phyloP scores from a whole-genome alignment of 2,888 invertebrate genomes.

The Latheticus oryzae region DNA sequence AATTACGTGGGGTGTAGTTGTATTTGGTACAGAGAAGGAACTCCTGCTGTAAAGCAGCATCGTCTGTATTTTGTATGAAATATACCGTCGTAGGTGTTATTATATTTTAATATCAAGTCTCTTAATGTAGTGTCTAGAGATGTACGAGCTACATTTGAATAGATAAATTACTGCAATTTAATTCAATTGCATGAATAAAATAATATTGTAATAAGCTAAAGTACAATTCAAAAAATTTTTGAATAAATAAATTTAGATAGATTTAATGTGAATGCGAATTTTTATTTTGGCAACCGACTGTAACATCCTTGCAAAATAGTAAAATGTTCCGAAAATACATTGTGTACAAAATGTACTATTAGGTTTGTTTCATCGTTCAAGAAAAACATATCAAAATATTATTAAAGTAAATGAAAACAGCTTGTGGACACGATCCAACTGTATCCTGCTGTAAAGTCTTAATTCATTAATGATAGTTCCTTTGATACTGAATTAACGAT shows the following conservation, averaged over 20 bases:
- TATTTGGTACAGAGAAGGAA: conserved; percentile 34
- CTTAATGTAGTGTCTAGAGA: conserved; percentile 55
- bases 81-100: conserved; percentile 58
- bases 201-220: conserved; percentile 36
- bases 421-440: conserved; percentile 62
- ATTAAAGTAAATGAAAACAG: conserved; percentile 61
- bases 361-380: conserved; percentile 39
- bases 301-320: too few relatives aligned
- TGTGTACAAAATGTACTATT: conserved; percentile 39
- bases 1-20: conserved; percentile 42
- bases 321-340: conserved; percentile 34
- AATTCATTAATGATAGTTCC: conserved; percentile 66
- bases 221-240: too few relatives aligned
- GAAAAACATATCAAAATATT: conserved; percentile 64
- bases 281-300: too few relatives aligned
- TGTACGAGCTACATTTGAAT: conserved; percentile 55
- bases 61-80: conserved; percentile 34
- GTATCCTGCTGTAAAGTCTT: conserved; percentile 65
- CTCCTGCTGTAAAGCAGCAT: conserved; percentile 40
- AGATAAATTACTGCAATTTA: conserved; percentile 60
- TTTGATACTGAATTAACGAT: conserved; percentile 66
- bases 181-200: conserved; percentile 57
- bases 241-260: too few relatives aligned
- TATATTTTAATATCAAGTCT: conserved; percentile 63
- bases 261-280: too few relatives aligned